Conservation (phyloP, 2,113 vertebrate species). For the Chascanopsetta lugubris region DNA sequence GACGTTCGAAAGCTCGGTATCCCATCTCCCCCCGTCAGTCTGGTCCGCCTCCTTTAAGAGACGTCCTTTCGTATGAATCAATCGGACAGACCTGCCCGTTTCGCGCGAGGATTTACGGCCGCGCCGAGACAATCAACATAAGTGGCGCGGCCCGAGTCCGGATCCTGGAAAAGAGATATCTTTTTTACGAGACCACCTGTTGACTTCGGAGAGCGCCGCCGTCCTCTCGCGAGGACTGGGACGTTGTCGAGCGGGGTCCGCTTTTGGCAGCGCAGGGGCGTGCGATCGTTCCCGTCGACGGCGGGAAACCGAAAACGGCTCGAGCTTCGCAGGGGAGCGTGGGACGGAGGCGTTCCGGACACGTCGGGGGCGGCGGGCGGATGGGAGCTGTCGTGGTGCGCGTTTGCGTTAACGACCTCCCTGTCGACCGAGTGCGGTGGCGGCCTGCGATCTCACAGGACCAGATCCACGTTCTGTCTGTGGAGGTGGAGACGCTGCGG, state of each 20-base stretch:
- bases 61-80: slow-evolving; percentile 37
- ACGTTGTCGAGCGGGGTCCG: slow-evolving; percentile 50
- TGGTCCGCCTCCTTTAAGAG: slow-evolving; percentile 26
- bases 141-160: slow-evolving; percentile 37
- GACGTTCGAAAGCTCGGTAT: no score
- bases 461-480: neutral
- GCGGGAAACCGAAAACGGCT: slow-evolving; percentile 15
- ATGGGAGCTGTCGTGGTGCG: neutral
- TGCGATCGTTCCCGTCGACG: slow-evolving; percentile 47
- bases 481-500: slow-evolving; percentile 14
- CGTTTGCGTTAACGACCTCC: slow-evolving; percentile 1
- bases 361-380: neutral
- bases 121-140: slow-evolving; percentile 62
- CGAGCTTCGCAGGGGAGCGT: slow-evolving; percentile 6
- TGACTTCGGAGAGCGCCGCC: slow-evolving; percentile 43
- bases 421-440: neutral
- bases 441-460: slow-evolving; percentile 6
- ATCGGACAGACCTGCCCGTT: slow-evolving; percentile 42
- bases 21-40: neutral
- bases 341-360: neutral
- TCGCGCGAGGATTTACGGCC: slow-evolving; percentile 54
- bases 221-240: slow-evolving; percentile 57
- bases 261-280: slow-evolving; percentile 46
- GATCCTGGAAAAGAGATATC: slow-evolving; percentile 55
- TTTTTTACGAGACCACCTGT: slow-evolving; percentile 69